Base-by-base conservation (phyloP, 1,140 invertebrate genomes). In the Drosophila littoralis region DNA sequence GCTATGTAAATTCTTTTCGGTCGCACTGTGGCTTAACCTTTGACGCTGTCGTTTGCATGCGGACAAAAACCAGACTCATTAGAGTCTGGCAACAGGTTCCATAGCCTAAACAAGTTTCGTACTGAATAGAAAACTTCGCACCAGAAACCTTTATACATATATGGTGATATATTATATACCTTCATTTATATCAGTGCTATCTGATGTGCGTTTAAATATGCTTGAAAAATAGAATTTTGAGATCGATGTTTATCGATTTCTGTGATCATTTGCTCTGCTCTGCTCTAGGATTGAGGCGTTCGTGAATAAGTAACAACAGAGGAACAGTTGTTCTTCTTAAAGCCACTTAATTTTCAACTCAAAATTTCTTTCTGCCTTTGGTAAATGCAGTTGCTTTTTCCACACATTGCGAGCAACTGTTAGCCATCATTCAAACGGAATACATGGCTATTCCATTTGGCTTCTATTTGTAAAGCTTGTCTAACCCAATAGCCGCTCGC, bases 381-480 rank as follows among this genome's bases (percentile, higher is more conserved):
- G n/a, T 2, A 46, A 48, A 35, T 35, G 46, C 10, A 66, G 12
- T 38, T 42, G 15, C 12, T 9, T 66, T 22, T 28, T 10, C 10
- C 33, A 12, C 17, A 40, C 10, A 10, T 28, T 38, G 52, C 57
- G 15, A 32, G 28, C 33, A 15, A n/a, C 7, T 38, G 12, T 46
- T 10, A 55, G 54, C 35, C 17, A 28, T 33, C 46, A 32, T 38
- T 51, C 22, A 33, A 35, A 45, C 35, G 46, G 32, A 28, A 1
- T 42, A 67, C 71, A 74, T 42, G 71, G 35, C 71, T 74, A 74
- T 74, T 74, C 71, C 71, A 74, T 74, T 68, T 74, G 65, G 71
- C 40, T 28, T 52, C 70, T 73, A 68, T 73, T 73, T 73, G 68
- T 73, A 54, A 60, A 46, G 65, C 65, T 59, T 38, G 69, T 46